Conservation (phyloP, 1,140 invertebrate species). For the Phocides pigmalion region DNA sequence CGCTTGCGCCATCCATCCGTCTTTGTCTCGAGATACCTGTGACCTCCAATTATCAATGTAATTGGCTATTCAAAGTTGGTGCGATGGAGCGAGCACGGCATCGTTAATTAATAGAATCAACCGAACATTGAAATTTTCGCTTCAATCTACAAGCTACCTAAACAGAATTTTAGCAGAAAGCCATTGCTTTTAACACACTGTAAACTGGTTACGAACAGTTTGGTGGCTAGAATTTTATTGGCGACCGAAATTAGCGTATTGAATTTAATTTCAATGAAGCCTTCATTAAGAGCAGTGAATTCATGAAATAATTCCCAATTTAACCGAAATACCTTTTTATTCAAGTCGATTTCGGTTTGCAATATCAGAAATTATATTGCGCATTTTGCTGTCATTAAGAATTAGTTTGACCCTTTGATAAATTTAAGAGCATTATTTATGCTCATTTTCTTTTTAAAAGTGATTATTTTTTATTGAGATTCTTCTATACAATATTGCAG, state of each 20-base stretch:
- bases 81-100: conserved; percentile 69
- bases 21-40: conserved; percentile 72
- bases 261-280: conserved; percentile 5
- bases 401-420: not conserved
- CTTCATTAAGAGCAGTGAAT: not conserved
- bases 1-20: conserved; percentile 42
- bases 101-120: conserved; percentile 79
- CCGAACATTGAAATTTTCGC: conserved; percentile 75
- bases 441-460: no score
- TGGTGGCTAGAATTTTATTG: conserved; percentile 1
- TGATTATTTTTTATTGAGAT: no score
- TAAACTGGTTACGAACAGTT: not conserved
- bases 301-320: not conserved
- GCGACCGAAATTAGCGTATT: conserved; percentile 16
- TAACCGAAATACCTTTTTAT: not conserved
- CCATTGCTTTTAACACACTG: conserved; percentile 41
- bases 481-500: no score
- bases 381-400: not conserved
- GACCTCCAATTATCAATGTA: conserved; percentile 78
- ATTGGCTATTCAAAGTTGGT: conserved; percentile 79
- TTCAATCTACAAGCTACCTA: conserved; percentile 53
- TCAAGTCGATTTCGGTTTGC: not conserved
- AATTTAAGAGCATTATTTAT: not conserved
- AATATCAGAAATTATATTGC: not conserved
- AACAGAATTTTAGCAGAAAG: conserved; percentile 53